These are phyloP conservation scores for Hemicordylus capensis DNA, from an alignment of 2,113 vertebrate species.

Conservation along the genomic window DNA sequence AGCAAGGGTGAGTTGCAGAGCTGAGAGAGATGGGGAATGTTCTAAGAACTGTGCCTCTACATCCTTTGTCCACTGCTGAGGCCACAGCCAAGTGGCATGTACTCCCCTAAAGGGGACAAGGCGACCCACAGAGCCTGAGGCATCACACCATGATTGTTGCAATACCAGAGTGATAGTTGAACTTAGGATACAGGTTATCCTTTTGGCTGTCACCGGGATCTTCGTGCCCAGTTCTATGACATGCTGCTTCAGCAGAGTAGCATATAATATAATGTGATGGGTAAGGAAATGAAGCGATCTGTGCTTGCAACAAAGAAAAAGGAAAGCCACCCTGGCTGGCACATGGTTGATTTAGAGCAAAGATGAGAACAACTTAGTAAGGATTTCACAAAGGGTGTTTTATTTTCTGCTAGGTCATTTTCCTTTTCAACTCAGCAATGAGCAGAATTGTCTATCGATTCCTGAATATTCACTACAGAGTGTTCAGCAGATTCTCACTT, in stretches of 20 bases:
- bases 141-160: neutral
- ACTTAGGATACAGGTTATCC: neutral
- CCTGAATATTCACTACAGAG: conserved; percentile 20
- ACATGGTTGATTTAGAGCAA: conserved; percentile 13
- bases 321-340: neutral
- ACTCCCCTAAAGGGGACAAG: no score
- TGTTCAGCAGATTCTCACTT: conserved; percentile 60
- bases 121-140: no score
- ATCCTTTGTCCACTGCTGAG: no score
- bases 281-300: neutral
- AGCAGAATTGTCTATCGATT: conserved; percentile 61
- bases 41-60: no score
- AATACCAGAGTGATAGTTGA: neutral
- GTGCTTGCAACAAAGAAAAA: conserved; percentile 9
- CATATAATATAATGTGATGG: neutral
- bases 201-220: neutral
- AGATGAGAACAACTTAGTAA: conserved; percentile 28
- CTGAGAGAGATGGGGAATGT: no score
- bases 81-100: no score
- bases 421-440: conserved; percentile 56
- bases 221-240: neutral
- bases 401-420: conserved; percentile 63
- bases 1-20: no score
- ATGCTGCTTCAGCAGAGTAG: neutral
- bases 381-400: conserved; percentile 33